Evolutionary conservation across 2,888 invertebrate genomes (phyloP).

Genomic region (Andrena camellia): DNA sequence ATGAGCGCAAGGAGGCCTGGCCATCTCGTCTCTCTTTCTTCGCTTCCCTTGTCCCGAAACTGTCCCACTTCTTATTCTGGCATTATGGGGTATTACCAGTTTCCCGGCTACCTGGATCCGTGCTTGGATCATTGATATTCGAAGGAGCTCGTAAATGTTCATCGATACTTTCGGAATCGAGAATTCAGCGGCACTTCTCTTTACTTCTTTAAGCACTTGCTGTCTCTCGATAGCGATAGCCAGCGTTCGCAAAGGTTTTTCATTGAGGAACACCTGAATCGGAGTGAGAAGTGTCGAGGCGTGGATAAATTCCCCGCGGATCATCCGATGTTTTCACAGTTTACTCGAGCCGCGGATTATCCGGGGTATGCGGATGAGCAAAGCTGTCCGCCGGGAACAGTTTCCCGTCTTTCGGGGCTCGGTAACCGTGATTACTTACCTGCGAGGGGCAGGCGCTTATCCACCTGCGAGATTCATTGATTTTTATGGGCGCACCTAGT

Average conservation of each 20-base stretch:
- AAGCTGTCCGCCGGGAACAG: constrained; percentile 22
- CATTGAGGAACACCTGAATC: background rate
- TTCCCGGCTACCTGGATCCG: constrained; percentile 63
- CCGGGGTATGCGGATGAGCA: constrained; percentile 51
- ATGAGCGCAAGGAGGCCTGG: constrained; percentile 43
- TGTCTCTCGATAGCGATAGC: too few relatives aligned
- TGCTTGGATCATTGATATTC: constrained; percentile 55
- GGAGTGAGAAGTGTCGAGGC: constrained; percentile 71
- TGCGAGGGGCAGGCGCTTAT: constrained; percentile 71
- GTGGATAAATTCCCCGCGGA: constrained; percentile 68
- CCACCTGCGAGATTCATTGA: constrained; percentile 80
- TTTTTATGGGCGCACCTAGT: constrained; percentile 73
- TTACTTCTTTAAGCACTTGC: too few relatives aligned
- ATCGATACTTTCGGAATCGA: constrained; percentile 17
- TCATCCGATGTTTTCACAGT: constrained; percentile 77
- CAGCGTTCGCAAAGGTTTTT: background rate
- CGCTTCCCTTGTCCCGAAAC: constrained; percentile 41
- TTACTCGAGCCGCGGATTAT: constrained; percentile 70
- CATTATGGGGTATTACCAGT: constrained; percentile 62
- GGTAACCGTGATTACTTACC: constrained; percentile 70
- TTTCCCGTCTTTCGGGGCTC: constrained; percentile 21
- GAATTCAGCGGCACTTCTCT: background rate
- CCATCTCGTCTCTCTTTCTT: constrained; percentile 63
- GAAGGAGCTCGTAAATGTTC: constrained; percentile 28
- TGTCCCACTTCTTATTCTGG: constrained; percentile 64